Conservation (phyloP, 2,797 vertebrate genomes). For the Aratinga solstitialis region DNA sequence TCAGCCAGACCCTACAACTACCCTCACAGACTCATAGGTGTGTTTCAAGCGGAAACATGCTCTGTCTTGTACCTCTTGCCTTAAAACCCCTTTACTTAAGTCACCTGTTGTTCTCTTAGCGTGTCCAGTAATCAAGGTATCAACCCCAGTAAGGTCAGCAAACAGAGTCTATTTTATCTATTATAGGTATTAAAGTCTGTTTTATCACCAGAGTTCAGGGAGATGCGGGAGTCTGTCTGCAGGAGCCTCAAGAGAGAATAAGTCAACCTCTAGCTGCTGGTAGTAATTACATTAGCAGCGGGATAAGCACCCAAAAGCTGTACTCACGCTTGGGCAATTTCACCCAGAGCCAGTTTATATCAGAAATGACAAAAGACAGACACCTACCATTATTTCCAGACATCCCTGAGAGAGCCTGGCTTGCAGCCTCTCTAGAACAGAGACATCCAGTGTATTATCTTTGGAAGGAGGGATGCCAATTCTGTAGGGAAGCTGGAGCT, state of each 20-base stretch:
- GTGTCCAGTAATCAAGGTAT: background rate
- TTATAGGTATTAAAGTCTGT: background rate
- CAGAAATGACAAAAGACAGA: conserved; percentile 22
- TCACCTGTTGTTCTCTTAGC: background rate
- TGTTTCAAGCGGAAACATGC: background rate
- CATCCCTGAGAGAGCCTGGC: background rate
- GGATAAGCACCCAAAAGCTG: background rate
- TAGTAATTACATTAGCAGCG: background rate
- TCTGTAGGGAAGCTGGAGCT: background rate
- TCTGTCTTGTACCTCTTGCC: background rate
- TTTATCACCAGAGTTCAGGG: background rate
- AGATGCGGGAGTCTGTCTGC: background rate
- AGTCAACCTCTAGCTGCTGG: background rate
- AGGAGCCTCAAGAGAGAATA: background rate
- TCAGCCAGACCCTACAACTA: background rate
- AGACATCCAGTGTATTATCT: background rate
- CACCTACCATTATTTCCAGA: background rate
- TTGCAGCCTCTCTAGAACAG: background rate
- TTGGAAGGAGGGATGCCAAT: background rate
- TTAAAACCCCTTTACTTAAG: background rate
- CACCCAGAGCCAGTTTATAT: background rate
- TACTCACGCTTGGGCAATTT: background rate
- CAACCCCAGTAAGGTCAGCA: background rate
- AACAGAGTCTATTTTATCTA: background rate
- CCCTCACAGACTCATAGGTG: background rate